Percentiles rank a stretch among this genome's conserved stretches.
These are phyloP conservation scores for Andrena hattorfiana DNA, from an alignment of 2,888 invertebrate species.

Conservation along the genomic window DNA sequence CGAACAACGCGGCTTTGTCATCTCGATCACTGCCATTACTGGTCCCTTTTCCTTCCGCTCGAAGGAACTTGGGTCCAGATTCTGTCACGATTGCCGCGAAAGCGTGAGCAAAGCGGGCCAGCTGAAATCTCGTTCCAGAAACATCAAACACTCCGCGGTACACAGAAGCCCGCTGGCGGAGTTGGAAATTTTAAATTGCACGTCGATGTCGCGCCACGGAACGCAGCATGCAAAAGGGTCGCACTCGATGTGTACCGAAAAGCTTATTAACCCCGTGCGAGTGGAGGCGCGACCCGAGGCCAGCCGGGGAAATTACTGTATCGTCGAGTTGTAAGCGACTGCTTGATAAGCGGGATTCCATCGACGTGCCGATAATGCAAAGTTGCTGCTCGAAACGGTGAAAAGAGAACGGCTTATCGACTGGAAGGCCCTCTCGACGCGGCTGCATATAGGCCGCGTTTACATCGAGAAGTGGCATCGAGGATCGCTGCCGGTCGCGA, in stretches of 20 bases:
- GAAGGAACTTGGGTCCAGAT: neutral
- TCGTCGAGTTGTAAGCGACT: slow-evolving; percentile 13
- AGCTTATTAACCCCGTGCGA: slow-evolving; percentile 3
- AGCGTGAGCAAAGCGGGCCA: too few relatives aligned
- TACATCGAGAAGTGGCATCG: slow-evolving; percentile 63
- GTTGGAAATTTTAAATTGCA: too few relatives aligned
- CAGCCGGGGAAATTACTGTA: slow-evolving; percentile 25
- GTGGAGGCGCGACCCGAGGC: neutral
- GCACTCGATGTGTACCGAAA: neutral
- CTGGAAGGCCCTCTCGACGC: slow-evolving; percentile 35
- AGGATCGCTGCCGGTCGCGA: slow-evolving; percentile 37
- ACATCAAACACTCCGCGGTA: too few relatives aligned
- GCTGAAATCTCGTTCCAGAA: too few relatives aligned
- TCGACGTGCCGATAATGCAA: slow-evolving; percentile 60
- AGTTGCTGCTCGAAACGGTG: slow-evolving; percentile 55
- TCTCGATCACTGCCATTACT: slow-evolving; percentile 37
- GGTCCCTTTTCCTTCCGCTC: neutral
- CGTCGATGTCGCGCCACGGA: too few relatives aligned
- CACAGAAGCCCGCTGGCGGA: too few relatives aligned
- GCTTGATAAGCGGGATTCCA: slow-evolving; percentile 60
- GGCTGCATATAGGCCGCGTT: slow-evolving; percentile 51
- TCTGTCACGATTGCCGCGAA: neutral
- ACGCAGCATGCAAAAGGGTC: neutral
- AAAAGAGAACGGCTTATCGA: slow-evolving; percentile 62
- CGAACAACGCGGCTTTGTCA: slow-evolving; percentile 35